Evolutionary conservation across 1,140 invertebrate genomes (phyloP).

Genomic region (Philopotamus ludificatus): DNA sequence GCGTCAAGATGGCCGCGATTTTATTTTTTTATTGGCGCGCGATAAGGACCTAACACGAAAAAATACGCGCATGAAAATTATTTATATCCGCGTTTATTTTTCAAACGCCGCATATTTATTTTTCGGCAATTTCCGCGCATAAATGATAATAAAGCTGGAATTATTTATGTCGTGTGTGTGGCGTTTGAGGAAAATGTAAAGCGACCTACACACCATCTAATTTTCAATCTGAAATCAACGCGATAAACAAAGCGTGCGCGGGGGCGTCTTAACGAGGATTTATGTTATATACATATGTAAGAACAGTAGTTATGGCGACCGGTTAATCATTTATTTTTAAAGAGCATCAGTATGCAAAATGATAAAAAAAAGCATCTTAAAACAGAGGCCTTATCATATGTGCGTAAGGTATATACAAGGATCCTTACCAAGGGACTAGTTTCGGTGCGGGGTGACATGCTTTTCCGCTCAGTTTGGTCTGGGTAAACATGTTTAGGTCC

Average conservation of each 20-base stretch:
- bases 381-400: background rate
- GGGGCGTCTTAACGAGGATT: background rate
- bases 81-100: too few species aligned
- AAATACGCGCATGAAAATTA: too few species aligned
- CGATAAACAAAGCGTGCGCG: background rate
- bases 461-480: slow-evolving; percentile 9
- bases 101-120: too few species aligned
- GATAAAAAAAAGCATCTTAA: background rate
- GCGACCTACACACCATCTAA: background rate
- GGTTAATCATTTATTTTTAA: too few species aligned
- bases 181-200: background rate
- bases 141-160: too few species aligned
- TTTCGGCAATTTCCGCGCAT: too few species aligned
- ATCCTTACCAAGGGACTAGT: background rate
- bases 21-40: too few species aligned
- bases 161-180: too few species aligned
- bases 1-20: too few species aligned
- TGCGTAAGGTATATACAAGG: background rate
- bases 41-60: too few species aligned
- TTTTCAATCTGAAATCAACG: background rate
- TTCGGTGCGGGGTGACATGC: background rate
- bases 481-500: background rate
- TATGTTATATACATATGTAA: too few species aligned
- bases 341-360: background rate
- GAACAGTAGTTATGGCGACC: too few species aligned